Evolutionary conservation across 1,140 invertebrate genomes (phyloP), one percentile per base, ranked within the genome.

Genomic region (Drosophila erecta): DNA sequence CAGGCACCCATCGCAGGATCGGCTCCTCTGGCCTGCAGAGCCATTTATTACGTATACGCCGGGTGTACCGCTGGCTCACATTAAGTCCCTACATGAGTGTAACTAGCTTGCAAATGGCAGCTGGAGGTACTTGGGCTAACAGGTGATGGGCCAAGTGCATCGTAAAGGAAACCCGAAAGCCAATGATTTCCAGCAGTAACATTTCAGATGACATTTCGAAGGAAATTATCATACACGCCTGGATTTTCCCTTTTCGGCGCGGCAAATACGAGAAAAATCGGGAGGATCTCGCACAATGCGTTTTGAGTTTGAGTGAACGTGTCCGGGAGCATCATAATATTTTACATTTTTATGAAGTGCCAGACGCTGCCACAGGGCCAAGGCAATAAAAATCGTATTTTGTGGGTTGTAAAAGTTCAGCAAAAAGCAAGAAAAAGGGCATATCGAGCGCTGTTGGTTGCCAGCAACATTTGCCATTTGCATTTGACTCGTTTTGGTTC

Each of bases 341-440:
- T 89, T 89, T 89, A 89, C 84, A 89, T 89, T 89, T 89, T 89
- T 89, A 89, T 89, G 84, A 89, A 89, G 85, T 89, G 79, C 80
- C 64, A 89, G 76, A 71, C 66, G 66, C 40, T 64, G 79, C 80
- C 70, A 61, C 67, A 60, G 75, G 75, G 58, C 75, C 46, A 50
- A 35, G 46, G 84, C 84, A 89, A 84, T 89, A 89, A 89, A 89
- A 89, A 89, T 89, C 85, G 76, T 89, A 84, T 84, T 84, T 80
- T 84, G 84, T 80, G 85, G 84, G 85, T 84, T 89, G 61, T 89
- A 89, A 89, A 85, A 89, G 73, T 74, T 84, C 72, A 70, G 24
- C 64, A 47, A 51, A 8, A 46, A 24, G 33, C 17, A 20, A 54
- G 7, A 53, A 76, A 64, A 22, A 43, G 33, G 22, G 38, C 54